Base-by-base conservation (phyloP, 2,797 vertebrate genomes). In the Danio jaintianensis region DNA sequence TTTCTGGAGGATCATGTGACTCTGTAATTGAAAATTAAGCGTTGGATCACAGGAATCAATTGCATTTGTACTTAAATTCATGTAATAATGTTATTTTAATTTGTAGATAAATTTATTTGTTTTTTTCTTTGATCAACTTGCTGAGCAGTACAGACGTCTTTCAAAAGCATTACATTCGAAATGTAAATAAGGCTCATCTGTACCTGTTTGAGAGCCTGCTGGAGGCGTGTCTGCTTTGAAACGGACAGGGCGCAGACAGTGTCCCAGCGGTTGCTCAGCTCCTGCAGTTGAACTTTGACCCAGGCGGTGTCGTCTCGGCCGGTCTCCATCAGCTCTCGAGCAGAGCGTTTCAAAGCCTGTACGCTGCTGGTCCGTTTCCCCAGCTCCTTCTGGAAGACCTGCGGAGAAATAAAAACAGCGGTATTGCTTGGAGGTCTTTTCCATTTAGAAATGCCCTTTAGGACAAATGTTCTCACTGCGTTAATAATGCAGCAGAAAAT, bases 201-300 rank as follows among this genome's bases (percentile, higher is more conserved):
- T 82, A 98, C 98, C 96, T 99, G 97, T 86, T 98, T 98, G 81
- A 99, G 91, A 5, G 97, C 97, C 87, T 95, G 93, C 58, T 98
- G 96, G 40, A 99, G 95, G 68, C 97, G 96, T 42, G 93, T 97
- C 77, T 99, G 98, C 83, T 99, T 99, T 84, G 93, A 95, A 90
- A 99, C 96, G 0, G 98, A 99, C 73, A 99, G 92, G 29, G 97
- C 97, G 29, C 98, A 99, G 78, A 99, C 96, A 0, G 95, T 96
- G 22, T 99, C 98, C 98, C 98, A 99, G 76, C 97, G 96, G 90
- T 96, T 97, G 91, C 97, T 98, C 52, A 99, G 95, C 89, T 99
- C 98, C 85, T 98, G 97, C 16, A 99, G 94, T 85, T 99, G 98
- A 82, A 97, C 98, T 86, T 97, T 97, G 82, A 99, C 97, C 98